Evolutionary conservation across 35 echinoderm and acorn worm genomes (phyloP).

Genomic region (Nesometra sesokonis): DNA sequence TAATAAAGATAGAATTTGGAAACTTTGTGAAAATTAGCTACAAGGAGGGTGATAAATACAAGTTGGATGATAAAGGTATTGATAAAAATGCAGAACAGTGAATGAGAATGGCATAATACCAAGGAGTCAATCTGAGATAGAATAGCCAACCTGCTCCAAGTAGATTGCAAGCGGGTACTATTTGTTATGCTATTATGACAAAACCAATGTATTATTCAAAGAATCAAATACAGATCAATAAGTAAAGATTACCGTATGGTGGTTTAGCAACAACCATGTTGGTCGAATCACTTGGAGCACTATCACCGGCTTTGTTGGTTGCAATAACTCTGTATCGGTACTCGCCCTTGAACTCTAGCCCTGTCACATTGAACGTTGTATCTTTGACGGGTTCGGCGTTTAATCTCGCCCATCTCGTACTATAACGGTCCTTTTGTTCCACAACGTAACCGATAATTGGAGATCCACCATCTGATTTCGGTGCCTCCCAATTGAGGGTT

Average conservation of each 20-base stretch:
- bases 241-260: slow-evolving; percentile 43
- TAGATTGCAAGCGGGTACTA: no score
- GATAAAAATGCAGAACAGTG: no score
- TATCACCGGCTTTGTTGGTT: slow-evolving; percentile 76
- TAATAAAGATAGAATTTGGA: no score
- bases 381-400: slow-evolving; percentile 48
- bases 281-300: slow-evolving; percentile 57
- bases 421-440: slow-evolving; percentile 69
- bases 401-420: slow-evolving; percentile 70
- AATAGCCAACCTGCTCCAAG: no score
- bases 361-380: slow-evolving; percentile 48
- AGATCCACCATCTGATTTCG: slow-evolving; percentile 69
- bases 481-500: slow-evolving; percentile 56
- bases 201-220: no score
- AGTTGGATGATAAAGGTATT: no score
- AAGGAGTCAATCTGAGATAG: no score
- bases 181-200: no score
- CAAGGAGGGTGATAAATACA: no score
- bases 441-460: slow-evolving; percentile 77
- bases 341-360: slow-evolving; percentile 47
- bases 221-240: no score
- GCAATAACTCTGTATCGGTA: slow-evolving; percentile 81
- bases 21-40: no score
- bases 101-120: no score
- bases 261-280: slow-evolving; percentile 31